Evolutionary conservation across 2,113 vertebrate species (phyloP).

Genomic region (Rhinolophus sinicus): DNA sequence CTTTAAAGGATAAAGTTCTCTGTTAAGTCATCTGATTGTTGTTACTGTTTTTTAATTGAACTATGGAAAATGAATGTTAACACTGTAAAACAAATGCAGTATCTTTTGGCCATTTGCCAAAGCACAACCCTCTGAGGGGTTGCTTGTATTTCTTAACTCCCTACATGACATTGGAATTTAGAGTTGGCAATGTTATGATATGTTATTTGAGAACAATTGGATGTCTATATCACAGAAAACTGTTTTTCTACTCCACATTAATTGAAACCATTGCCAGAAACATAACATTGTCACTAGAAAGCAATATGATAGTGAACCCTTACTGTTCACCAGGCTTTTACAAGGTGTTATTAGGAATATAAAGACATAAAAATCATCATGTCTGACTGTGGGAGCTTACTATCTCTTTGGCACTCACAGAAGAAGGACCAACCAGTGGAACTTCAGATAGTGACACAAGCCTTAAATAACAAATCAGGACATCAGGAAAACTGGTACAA

Average conservation of each 20-base stretch:
- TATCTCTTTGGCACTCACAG: not conserved
- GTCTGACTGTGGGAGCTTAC: not conserved
- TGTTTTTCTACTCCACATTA: not conserved
- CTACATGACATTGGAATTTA: not conserved
- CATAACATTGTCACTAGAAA: not conserved
- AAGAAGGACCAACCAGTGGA: not conserved
- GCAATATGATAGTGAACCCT: not conserved
- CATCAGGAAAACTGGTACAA: not conserved
- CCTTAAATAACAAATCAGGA: not conserved
- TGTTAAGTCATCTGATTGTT: not conserved
- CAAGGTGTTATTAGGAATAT: not conserved
- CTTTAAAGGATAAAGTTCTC: constrained; percentile 5
- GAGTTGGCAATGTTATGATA: not conserved
- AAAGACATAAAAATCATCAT: not conserved
- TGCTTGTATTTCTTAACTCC: not conserved
- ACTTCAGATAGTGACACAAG: not conserved
- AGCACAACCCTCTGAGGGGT: not conserved
- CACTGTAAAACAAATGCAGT: not conserved
- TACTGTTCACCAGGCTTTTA: not conserved
- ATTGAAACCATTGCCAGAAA: not conserved
- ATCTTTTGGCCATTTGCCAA: not conserved
- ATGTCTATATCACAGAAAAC: not conserved
- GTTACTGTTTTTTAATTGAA: not conserved
- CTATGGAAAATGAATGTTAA: not conserved
- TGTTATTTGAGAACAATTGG: not conserved